Conservation (phyloP, 2,797 vertebrate genomes). For the Pogoniulus pusillus region DNA sequence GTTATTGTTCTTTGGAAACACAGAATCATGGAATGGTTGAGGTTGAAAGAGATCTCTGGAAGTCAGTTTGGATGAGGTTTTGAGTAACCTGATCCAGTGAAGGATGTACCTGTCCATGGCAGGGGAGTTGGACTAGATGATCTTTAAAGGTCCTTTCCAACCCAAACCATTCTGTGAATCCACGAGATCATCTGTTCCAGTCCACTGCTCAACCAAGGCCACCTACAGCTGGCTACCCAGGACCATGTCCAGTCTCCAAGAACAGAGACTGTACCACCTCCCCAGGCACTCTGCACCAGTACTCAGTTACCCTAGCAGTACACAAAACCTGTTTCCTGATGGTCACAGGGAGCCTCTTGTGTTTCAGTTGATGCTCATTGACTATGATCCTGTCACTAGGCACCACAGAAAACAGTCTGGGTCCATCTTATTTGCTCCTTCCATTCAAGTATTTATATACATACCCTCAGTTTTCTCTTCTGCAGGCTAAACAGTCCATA, state of each 20-base stretch:
- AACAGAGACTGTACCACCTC: background rate
- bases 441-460: background rate
- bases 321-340: background rate
- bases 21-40: background rate
- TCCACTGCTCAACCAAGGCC: background rate
- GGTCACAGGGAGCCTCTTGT: background rate
- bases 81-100: background rate
- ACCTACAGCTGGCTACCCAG: background rate
- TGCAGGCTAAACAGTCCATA: background rate
- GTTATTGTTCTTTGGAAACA: background rate
- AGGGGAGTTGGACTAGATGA: background rate
- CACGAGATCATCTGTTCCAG: background rate
- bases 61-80: background rate
- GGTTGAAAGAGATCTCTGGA: background rate
- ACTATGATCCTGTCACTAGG: no score
- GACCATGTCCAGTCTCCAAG: background rate
- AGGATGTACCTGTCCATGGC: background rate
- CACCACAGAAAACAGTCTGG: background rate
- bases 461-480: no score
- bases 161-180: background rate
- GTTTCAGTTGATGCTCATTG: no score
- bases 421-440: no score
- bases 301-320: background rate
- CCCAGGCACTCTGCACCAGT: background rate
- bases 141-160: background rate